A percentile compares a stretch with the other conserved stretches of the same genome.
These are phyloP conservation scores for Myotis pilosus DNA, from an alignment of 2,797 vertebrate genomes.

Conservation along the genomic window DNA sequence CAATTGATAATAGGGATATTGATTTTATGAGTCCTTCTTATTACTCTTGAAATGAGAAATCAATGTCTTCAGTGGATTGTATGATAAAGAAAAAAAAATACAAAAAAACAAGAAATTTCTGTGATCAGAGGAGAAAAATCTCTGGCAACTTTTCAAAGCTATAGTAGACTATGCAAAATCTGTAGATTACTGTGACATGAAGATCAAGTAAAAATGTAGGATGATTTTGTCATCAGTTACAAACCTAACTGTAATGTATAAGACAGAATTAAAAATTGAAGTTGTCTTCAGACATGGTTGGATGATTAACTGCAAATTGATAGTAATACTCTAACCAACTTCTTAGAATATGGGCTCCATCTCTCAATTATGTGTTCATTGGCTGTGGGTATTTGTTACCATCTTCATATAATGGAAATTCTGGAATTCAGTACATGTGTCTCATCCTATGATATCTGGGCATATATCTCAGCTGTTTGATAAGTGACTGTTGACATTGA, in stretches of 20 bases:
- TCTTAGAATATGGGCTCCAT: neutral
- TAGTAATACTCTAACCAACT: neutral
- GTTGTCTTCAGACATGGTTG: neutral
- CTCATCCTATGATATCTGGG: neutral
- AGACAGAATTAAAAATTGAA: neutral
- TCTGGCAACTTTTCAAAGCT: neutral
- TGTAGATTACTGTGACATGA: neutral
- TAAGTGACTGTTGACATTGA: neutral
- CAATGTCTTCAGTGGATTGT: neutral
- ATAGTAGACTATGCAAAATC: neutral
- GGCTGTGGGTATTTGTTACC: neutral
- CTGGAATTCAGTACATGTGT: neutral
- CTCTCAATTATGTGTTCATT: neutral
- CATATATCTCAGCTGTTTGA: neutral
- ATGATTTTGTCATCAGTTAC: neutral
- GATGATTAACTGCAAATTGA: neutral
- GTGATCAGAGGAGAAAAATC: neutral
- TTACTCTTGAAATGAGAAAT: slow-evolving; percentile 49
- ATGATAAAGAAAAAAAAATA: slow-evolving; percentile 2
- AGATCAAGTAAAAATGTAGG: neutral
- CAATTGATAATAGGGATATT: slow-evolving; percentile 40
- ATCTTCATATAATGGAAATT: neutral
- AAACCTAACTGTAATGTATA: neutral
- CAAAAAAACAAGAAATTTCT: neutral
- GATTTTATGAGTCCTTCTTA: slow-evolving; percentile 20